Percentiles rank a stretch among this genome's conserved stretches.
Conservation (phyloP, 2,888 invertebrate species). For the Andrena trimmerana region DNA sequence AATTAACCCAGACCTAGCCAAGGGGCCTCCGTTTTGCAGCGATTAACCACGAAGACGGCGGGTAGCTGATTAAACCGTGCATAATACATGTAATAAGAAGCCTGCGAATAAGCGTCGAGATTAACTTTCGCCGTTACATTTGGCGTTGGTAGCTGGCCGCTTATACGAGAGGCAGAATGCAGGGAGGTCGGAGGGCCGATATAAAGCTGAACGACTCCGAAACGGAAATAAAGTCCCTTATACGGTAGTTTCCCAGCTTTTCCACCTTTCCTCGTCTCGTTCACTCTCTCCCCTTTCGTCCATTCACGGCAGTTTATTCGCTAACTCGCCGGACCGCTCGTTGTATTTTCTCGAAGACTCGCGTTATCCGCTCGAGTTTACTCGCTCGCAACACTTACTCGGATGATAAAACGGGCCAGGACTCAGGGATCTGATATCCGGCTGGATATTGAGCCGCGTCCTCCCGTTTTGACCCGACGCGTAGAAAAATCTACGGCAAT, state of each 20-base stretch:
- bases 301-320: constrained; percentile 22
- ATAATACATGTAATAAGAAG: constrained; percentile 44
- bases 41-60: background rate
- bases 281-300: background rate
- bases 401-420: constrained; percentile 67
- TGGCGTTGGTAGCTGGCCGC: background rate
- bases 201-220: constrained; percentile 63
- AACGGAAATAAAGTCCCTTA: constrained; percentile 61
- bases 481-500: constrained; percentile 45
- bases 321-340: constrained; percentile 36
- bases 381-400: constrained; percentile 61
- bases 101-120: constrained; percentile 75
- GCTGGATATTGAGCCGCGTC: constrained; percentile 59
- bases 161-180: constrained; percentile 8
- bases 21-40: background rate
- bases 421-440: constrained; percentile 66
- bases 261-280: constrained; percentile 5
- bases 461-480: constrained; percentile 46
- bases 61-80: background rate
- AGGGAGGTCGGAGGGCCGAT: constrained; percentile 40
- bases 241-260: constrained; percentile 23
- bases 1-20: background rate
- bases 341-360: constrained; percentile 66
- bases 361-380: constrained; percentile 68
- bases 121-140: constrained; percentile 71